Evolutionary conservation across 2,797 vertebrate genomes (phyloP).

Genomic region (Scyliorhinus canicula): DNA sequence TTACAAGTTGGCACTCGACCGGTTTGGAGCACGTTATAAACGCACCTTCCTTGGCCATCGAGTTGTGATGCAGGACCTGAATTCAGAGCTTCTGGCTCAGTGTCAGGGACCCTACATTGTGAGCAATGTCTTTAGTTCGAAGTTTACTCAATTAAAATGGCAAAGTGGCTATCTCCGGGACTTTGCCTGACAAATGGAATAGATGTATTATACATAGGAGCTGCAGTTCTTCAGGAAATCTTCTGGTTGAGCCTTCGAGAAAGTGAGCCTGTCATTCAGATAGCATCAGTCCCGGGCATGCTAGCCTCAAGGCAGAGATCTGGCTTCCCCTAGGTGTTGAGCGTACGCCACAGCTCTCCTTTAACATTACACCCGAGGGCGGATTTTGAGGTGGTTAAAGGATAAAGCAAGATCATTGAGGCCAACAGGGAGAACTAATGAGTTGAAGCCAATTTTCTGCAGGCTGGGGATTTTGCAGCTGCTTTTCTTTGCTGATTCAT

Average conservation of each 20-base stretch:
- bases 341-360: background rate
- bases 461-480: background rate
- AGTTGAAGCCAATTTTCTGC: background rate
- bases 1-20: too few relatives aligned
- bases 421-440: background rate
- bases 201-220: background rate
- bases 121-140: background rate
- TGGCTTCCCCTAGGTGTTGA: background rate
- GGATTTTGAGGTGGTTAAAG: background rate
- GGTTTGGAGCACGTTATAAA: too few relatives aligned
- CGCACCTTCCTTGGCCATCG: too few relatives aligned
- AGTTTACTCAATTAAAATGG: background rate
- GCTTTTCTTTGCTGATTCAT: background rate
- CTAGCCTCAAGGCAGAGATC: background rate
- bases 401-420: background rate
- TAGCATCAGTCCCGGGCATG: background rate
- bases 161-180: too few relatives aligned
- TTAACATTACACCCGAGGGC: background rate
- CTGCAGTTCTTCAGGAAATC: background rate
- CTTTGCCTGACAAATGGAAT: background rate
- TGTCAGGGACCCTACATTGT: background rate
- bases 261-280: background rate
- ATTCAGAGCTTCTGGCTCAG: too few relatives aligned
- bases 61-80: too few relatives aligned
- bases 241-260: background rate